These are phyloP conservation scores for Protula sp. DNA, from an alignment of 2,888 invertebrate genomes.

Conservation along the genomic window DNA sequence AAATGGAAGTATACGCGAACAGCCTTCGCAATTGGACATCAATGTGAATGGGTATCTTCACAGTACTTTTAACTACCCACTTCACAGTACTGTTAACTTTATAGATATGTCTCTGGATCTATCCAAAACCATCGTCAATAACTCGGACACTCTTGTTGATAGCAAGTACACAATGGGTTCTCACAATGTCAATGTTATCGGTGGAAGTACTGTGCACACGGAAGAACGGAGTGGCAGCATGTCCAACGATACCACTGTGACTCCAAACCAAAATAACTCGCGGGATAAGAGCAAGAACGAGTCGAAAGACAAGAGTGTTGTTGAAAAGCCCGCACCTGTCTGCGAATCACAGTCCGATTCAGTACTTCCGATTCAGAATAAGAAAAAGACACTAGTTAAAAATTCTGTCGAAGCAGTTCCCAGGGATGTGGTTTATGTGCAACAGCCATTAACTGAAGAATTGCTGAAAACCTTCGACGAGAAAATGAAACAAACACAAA, in stretches of 20 bases:
- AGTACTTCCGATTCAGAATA: too few species aligned
- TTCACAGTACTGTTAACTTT: constrained; percentile 20
- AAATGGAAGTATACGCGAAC: constrained; percentile 10
- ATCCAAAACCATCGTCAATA: not conserved
- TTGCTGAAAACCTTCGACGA: not conserved
- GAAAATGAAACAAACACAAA: too few species aligned
- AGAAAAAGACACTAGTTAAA: not conserved
- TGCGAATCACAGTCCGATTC: too few species aligned
- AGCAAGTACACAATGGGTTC: not conserved
- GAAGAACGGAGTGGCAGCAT: too few species aligned
- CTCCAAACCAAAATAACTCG: not conserved
- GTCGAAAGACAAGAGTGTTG: not conserved
- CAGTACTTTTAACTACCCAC: constrained; percentile 24
- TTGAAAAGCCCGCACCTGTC: not conserved
- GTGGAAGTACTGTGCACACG: not conserved
- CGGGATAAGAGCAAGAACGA: not conserved
- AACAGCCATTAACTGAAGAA: too few species aligned
- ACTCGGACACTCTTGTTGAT: not conserved
- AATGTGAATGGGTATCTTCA: constrained; percentile 15
- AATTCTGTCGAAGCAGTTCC: too few species aligned
- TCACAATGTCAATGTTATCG: not conserved
- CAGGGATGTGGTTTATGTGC: too few species aligned
- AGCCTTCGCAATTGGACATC: constrained; percentile 7
- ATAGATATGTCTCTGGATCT: not conserved
- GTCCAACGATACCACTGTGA: not conserved